A percentile compares a stretch with the other conserved stretches of the same genome.
These are phyloP conservation scores for Sphenopsis melanotis DNA, from an alignment of 2,797 vertebrate genomes.

Conservation along the genomic window DNA sequence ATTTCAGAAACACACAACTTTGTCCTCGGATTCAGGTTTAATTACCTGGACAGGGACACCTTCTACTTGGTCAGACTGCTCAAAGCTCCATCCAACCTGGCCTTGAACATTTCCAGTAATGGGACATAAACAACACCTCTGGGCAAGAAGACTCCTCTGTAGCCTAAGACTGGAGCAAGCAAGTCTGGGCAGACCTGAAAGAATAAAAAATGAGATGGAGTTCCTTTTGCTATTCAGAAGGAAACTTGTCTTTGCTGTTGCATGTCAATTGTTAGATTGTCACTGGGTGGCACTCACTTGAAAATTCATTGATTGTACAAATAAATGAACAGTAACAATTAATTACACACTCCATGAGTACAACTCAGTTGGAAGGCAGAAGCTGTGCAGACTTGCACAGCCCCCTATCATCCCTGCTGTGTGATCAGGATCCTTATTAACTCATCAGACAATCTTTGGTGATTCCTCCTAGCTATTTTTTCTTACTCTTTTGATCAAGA, in stretches of 20 bases:
- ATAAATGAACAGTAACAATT: constrained; percentile 63
- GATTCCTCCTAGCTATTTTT: constrained; percentile 8
- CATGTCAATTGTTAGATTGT: constrained; percentile 27
- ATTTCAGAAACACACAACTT: neutral
- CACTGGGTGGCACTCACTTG: constrained; percentile 41
- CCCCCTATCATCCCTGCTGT: neutral
- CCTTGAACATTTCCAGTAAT: neutral
- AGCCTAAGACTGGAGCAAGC: neutral
- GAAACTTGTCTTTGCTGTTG: neutral
- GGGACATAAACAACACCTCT: neutral
- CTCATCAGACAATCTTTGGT: neutral
- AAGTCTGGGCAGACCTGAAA: neutral
- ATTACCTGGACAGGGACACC: neutral
- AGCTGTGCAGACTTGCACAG: neutral
- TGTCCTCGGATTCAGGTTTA: neutral
- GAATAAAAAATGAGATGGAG: neutral
- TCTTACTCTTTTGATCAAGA: neutral
- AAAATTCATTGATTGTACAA: constrained; percentile 53
- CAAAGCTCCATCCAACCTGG: neutral
- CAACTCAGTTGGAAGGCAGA: neutral
- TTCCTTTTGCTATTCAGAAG: neutral
- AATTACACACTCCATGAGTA: constrained; percentile 52
- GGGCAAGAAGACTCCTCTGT: neutral
- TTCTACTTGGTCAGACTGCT: neutral
- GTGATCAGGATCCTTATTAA: constrained; percentile 24